phyloP scores from a whole-genome alignment of 2,113 vertebrate species.

The Varanus salvator region DNA sequence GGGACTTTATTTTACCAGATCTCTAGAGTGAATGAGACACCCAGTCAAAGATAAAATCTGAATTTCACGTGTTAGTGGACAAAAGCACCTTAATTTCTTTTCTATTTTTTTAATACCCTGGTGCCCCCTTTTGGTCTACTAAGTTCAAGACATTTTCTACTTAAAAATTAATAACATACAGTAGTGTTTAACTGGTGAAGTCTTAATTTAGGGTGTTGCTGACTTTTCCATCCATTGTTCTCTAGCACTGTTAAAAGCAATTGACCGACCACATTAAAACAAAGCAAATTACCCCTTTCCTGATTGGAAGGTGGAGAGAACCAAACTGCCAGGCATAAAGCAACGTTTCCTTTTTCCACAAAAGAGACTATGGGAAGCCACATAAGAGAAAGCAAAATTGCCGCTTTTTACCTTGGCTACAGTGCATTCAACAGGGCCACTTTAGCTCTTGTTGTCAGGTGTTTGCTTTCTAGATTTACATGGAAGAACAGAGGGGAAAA shows the following conservation, averaged over 20 bases:
- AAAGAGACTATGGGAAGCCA: constrained; percentile 60
- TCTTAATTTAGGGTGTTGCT: constrained; percentile 58
- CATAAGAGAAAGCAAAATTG: constrained; percentile 32
- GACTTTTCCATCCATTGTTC: constrained; percentile 59
- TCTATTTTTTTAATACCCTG: constrained; percentile 75
- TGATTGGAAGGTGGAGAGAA: constrained; percentile 5
- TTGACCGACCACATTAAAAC: constrained; percentile 59
- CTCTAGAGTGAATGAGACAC: neutral
- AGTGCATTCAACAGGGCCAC: constrained; percentile 73
- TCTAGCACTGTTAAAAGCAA: constrained; percentile 50
- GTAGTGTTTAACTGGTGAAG: constrained; percentile 72
- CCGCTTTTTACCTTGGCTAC: constrained; percentile 80
- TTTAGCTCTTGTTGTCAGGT: constrained; percentile 70
- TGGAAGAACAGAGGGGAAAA: constrained; percentile 56
- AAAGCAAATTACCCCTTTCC: constrained; percentile 43
- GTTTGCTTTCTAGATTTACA: constrained; percentile 69
- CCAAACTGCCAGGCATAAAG: neutral
- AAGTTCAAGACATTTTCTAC: constrained; percentile 72
- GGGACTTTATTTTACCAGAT: constrained; percentile 33
- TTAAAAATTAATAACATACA: constrained; percentile 63
- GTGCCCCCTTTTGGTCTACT: constrained; percentile 82
- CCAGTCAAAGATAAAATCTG: constrained; percentile 33
- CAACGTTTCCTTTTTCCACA: constrained; percentile 41
- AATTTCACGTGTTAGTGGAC: constrained; percentile 56
- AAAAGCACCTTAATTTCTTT: constrained; percentile 47